Evolutionary conservation across 2,113 vertebrate species (phyloP), one percentile per base, ranked within the genome.

Genomic region (Hucho hucho): DNA sequence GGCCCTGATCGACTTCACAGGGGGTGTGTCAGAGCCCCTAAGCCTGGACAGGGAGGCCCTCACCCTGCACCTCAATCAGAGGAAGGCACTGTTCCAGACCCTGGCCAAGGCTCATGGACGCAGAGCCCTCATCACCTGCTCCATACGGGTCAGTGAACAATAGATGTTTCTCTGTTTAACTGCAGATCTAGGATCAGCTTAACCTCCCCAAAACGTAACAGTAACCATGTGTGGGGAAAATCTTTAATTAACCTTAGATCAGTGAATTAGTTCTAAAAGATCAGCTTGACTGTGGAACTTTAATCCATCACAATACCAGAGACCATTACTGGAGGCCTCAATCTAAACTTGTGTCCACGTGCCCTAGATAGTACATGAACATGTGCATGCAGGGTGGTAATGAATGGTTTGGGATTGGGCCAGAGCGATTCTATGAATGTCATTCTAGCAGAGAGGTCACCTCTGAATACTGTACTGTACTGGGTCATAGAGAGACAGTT

Each of bases 1-100:
- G 83, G 94, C 94, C 4, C 85, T 95, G 67, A 91, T 94, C 2
- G 94, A 95, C 82, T 94, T 95, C 82, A 94, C 93, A 0, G 94
- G 94, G 0, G 94, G 94, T 0, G 91, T 95, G 66, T 94, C 93
- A 0, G 94, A 95, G 86, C 88, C 93, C 1, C 83, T 95, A 29
- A 77, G 73, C 43, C 88, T 95, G 82, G 86, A 92, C 26, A 69
- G 77, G 0, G 84, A 83, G 32, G 76, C 83, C 16, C 84, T 93
- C 14, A 58, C 11, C 49, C 64, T 56, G 13, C 86, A 89, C 69
- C 66, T 70, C 1, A 84, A 93, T 64, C 87, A 87, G 79, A 91
- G 93, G 83, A 92, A 84, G 81, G 70, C 29, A 0, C 76, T 95
- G 56, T 95, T 91, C 78, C 92, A 94, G 76, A 93, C 77, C 1